Percentiles rank a stretch among this genome's conserved stretches.
Conservation (phyloP, 2,888 invertebrate species). For the Leucoptera coffeella region DNA sequence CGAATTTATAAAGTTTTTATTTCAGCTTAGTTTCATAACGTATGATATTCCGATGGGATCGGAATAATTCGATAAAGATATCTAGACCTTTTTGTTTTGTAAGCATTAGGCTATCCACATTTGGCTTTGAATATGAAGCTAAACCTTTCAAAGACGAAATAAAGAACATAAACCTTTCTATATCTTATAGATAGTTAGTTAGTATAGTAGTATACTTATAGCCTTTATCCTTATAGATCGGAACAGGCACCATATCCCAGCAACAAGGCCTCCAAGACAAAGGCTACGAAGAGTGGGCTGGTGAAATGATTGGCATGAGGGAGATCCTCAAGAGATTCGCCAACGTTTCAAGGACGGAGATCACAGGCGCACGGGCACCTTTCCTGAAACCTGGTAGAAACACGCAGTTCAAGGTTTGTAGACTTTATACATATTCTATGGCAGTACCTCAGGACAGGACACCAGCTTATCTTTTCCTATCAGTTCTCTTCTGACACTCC, state of each 20-base stretch:
- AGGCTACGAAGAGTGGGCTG: conserved; percentile 88
- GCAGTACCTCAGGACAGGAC: too few relatives aligned
- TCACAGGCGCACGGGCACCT: conserved; percentile 83
- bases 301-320: conserved; percentile 91
- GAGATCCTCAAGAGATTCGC: conserved; percentile 78
- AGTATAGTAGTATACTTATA: conserved; percentile 3
- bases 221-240: conserved; percentile 46
- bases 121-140: too few relatives aligned
- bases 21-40: too few relatives aligned
- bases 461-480: too few relatives aligned
- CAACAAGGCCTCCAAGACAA: conserved; percentile 84
- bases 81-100: too few relatives aligned
- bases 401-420: conserved; percentile 83
- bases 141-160: too few relatives aligned
- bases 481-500: too few relatives aligned
- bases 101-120: too few relatives aligned
- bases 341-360: conserved; percentile 73
- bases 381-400: conserved; percentile 90
- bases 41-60: too few relatives aligned
- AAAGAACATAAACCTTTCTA: not conserved
- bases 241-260: conserved; percentile 57
- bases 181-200: not conserved
- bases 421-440: too few relatives aligned
- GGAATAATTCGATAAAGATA: too few relatives aligned
- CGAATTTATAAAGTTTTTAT: too few relatives aligned